These are phyloP conservation scores for Onychostoma macrolepis DNA, from an alignment of 2,113 vertebrate species.

Conservation along the genomic window DNA sequence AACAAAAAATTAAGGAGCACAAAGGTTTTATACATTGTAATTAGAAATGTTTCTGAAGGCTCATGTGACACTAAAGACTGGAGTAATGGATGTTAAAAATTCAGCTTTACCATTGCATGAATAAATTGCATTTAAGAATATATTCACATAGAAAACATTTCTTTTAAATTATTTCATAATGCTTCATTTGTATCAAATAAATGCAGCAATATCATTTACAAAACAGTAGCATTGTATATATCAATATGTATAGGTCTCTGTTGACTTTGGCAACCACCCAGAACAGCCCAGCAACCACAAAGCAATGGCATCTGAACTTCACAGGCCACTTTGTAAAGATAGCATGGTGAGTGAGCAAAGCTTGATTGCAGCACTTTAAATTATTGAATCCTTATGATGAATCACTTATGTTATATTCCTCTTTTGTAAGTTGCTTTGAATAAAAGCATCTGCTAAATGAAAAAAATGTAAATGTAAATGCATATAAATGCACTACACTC, in stretches of 20 bases:
- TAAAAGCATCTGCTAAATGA: background rate
- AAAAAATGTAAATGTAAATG: background rate
- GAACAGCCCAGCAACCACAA: background rate
- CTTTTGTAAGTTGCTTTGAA: background rate
- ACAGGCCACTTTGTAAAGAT: background rate
- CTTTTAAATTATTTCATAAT: background rate
- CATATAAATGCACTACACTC: background rate
- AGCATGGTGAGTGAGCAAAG: background rate
- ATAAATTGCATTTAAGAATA: too few species aligned
- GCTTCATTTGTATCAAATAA: too few species aligned
- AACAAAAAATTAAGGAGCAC: too few species aligned
- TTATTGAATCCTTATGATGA: background rate
- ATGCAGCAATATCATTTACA: background rate
- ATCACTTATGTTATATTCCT: background rate
- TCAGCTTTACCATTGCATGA: too few species aligned
- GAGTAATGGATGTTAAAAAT: too few species aligned
- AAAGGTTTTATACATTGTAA: too few species aligned
- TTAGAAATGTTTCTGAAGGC: too few species aligned
- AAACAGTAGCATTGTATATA: background rate
- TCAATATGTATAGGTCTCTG: background rate
- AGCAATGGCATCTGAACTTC: background rate
- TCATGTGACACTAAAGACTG: too few species aligned
- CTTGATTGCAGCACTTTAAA: background rate
- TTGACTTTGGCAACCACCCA: background rate
- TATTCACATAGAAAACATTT: too few species aligned